Evolutionary conservation across 1,140 invertebrate genomes (phyloP).

Genomic region (Polypedilum pembai): DNA sequence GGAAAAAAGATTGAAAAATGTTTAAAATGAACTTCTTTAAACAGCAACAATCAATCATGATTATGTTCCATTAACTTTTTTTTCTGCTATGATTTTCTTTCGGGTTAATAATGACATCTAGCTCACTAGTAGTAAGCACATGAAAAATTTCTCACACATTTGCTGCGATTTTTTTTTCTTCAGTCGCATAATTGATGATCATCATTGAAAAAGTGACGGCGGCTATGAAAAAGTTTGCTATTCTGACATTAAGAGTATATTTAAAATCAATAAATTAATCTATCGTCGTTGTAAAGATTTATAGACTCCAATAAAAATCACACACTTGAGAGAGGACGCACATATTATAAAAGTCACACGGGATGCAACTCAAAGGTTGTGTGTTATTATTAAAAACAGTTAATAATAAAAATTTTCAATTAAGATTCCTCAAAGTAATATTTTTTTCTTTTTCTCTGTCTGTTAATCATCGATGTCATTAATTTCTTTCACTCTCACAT

Average conservation of each 20-base stretch:
- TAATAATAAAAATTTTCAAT: slow-evolving; percentile 2
- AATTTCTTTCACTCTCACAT: not conserved
- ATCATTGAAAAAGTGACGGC: not conserved
- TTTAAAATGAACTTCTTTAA: not conserved
- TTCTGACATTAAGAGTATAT: not conserved
- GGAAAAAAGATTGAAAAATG: not conserved
- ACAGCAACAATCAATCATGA: slow-evolving; percentile 12
- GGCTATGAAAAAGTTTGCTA: too few relatives aligned
- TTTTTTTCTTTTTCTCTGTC: not conserved
- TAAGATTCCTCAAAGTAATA: not conserved
- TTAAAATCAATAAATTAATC: slow-evolving; percentile 14
- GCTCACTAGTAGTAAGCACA: not conserved
- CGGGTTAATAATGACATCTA: slow-evolving; percentile 7
- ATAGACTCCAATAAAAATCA: slow-evolving; percentile 11
- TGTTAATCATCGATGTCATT: slow-evolving; percentile 18
- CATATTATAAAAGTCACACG: not conserved
- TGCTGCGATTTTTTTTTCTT: not conserved
- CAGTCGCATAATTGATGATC: slow-evolving; percentile 7
- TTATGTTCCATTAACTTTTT: slow-evolving; percentile 7
- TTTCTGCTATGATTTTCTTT: not conserved
- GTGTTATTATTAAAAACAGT: not conserved
- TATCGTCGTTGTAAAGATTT: slow-evolving; percentile 4
- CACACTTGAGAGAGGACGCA: not conserved
- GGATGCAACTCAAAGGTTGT: not conserved
- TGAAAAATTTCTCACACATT: slow-evolving; percentile 9